Base-by-base conservation (phyloP, 2,888 invertebrate genomes). In the Phania funesta region DNA sequence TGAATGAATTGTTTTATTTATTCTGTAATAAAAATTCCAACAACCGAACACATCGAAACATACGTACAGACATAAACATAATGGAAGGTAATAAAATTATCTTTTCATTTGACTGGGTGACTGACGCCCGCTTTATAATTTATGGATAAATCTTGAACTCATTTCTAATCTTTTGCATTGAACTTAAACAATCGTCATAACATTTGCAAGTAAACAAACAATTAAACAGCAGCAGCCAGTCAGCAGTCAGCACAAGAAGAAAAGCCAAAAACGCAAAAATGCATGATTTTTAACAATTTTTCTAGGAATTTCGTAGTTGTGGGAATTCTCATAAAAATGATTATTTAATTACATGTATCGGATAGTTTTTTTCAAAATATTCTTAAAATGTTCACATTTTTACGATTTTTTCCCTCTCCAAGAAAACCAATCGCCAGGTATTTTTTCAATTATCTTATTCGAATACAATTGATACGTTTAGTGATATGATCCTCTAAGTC, bases 131-230 rank as follows among this genome's bases (percentile, higher is more conserved):
- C 41, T 50, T 64, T 24, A 65, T 70, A 74, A 82, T 70, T 82
- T 74, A 46, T 74, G 46, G 38, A 38, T 70, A 64, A 82, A 65
- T 82, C 82, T 82, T 82, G 82, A 78, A 75, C 78, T 78, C 74
- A 78, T 78, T 82, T 68, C 68, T 70, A 54, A 64, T 71, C 52
- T 77, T 50, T 71, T 65, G 24, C 78, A 78, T 67, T 78, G 78
- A 78, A 78, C 68, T 82, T 68, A 78, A 64, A 70, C 20, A 41
- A n/a, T n/a, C n/a, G n/a, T n/a, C n/a, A n/a, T n/a, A n/a, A n/a
- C n/a, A n/a, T n/a, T n/a, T n/a, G n/a, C n/a, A n/a, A n/a, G n/a
- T n/a, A n/a, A n/a, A n/a, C n/a, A n/a, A n/a, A n/a, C n/a, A n/a
- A n/a, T n/a, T n/a, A n/a, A n/a, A n/a, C n/a, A n/a, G n/a, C n/a